Evolutionary conservation across 2,797 vertebrate genomes (phyloP), one percentile per base, ranked within the genome.

Genomic region (Clarias pachynema): DNA sequence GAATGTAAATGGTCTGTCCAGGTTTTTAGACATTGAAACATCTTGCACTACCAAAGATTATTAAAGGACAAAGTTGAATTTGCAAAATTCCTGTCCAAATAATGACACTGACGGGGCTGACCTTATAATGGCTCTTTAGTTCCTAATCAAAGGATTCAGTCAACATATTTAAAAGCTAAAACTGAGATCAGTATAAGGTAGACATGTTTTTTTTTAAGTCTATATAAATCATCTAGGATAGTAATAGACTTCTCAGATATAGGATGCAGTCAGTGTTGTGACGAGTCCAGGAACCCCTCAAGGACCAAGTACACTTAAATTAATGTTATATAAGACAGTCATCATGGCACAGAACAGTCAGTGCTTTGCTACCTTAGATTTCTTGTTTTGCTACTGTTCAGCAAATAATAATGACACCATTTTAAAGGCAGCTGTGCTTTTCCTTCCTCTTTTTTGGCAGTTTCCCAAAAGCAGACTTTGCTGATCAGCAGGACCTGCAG

Each of bases 401-500:
- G 22, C 49, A 57, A 31, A 84, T 70, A 34, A 12, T 31, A 24
- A 63, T 72, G 56, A 53, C 1, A 12, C 29, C 15, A 49, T 84
- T 79, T 79, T 77, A 70, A 60, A 60, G 26, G 56, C 53, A 77
- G 16, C 34, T 56, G 7, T 62, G 66, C 56, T 72, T 80, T 69
- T 34, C 4, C 14, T 70, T 18, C 26, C 10, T 60, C 29, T 6
- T 63, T 80, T 24, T 70, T 59, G 78, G 78, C 78, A 80, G 24
- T 4, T 84, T 16, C 49, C 63, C 24, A 59, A 18, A 40, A 74
- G 53, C 60, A 56, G 26, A 63, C 34, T 26, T 31, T 60, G 12
- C 37, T 79, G 59, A 79, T 79, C 34, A 15, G 34, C 77, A 63
- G 7, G 56, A 34, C 29, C 18, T 63, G 24, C 34, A 26, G 49